Conservation (phyloP, 2,888 invertebrate genomes). For the Platycheirus rosarum region DNA sequence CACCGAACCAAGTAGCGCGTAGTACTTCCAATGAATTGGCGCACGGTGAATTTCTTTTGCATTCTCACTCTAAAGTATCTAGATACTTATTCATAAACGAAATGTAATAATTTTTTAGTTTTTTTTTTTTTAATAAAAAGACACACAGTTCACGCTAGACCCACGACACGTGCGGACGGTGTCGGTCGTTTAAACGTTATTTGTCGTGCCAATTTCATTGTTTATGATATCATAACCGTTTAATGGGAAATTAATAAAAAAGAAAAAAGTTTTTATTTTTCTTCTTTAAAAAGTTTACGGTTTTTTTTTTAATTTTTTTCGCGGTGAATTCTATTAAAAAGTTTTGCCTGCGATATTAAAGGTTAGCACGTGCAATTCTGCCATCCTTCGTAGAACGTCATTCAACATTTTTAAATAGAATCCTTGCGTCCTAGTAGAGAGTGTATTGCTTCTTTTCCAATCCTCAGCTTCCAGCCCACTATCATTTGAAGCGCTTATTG, state of each 20-base stretch:
- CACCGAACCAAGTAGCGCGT: constrained; percentile 32
- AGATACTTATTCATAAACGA: constrained; percentile 36
- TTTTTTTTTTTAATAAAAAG: constrained; percentile 30
- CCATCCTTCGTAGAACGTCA: background rate
- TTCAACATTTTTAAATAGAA: background rate
- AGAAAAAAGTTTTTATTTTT: background rate
- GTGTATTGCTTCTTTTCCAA: background rate
- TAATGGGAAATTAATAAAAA: constrained; percentile 16
- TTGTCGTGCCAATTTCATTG: constrained; percentile 14
- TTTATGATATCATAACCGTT: constrained; percentile 28
- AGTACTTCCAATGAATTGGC: constrained; percentile 68
- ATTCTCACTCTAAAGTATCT: constrained; percentile 57
- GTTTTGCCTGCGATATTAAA: constrained; percentile 19
- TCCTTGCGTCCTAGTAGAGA: constrained; percentile 12
- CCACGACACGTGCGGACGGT: constrained; percentile 62
- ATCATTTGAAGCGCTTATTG: background rate
- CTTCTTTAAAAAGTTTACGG: background rate
- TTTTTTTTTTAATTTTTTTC: background rate
- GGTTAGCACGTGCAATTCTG: constrained; percentile 31
- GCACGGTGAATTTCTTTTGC: constrained; percentile 68
- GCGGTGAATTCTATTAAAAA: constrained; percentile 30
- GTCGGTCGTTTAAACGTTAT: constrained; percentile 35
- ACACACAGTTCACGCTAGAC: constrained; percentile 59
- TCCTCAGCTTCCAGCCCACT: background rate
- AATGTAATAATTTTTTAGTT: constrained; percentile 31